Base-by-base conservation (phyloP, 2,888 invertebrate species). In the Trilocha varians region DNA sequence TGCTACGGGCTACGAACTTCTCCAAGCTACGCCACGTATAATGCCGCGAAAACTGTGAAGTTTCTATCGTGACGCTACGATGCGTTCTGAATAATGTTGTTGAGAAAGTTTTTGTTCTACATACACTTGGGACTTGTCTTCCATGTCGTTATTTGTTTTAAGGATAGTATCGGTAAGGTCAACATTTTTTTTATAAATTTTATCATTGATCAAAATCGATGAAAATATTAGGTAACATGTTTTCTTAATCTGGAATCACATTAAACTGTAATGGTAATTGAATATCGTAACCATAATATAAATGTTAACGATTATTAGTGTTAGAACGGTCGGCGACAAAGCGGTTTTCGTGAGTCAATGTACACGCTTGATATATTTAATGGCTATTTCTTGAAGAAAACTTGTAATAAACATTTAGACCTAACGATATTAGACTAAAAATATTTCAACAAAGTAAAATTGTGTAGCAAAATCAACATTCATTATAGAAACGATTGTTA, bases 101-200 rank as follows among this genome's bases (percentile, higher is more conserved):
- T 83, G 64, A 74, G 73, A 65, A 84, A 80, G 78, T 69, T 84
- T 64, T 77, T 85, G 73, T 83, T 82, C 70, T 85, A 75, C 67
- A 62, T 80, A 75, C 78, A 84, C 57, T 84, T 85, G 55, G 85
- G 84, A 83, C 84, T 85, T 60, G 82, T 84, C 79, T 84, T 85
- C 76, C 83, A 84, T 62, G 75, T 80, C 70, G 85, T 82, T 71
- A 85, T 84, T 72, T 84, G 85, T 70, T 83, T 83, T 73, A 83
- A 84, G 72, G 84, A 85, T 67, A 68, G 72, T 50, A 72, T 78
- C 46, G 85, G 84, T 83, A 75, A 82, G 85, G 58, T 56, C 36
- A 36, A n/a, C 11, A 34, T 9, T 11, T 14, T 13, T 32, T n/a
- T 32, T 8, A 14, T 11, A 8, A n/a, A 32, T 6, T 32, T 32